These are phyloP conservation scores for Amphiprion ocellaris DNA, from an alignment of 2,113 vertebrate species.

Conservation along the genomic window DNA sequence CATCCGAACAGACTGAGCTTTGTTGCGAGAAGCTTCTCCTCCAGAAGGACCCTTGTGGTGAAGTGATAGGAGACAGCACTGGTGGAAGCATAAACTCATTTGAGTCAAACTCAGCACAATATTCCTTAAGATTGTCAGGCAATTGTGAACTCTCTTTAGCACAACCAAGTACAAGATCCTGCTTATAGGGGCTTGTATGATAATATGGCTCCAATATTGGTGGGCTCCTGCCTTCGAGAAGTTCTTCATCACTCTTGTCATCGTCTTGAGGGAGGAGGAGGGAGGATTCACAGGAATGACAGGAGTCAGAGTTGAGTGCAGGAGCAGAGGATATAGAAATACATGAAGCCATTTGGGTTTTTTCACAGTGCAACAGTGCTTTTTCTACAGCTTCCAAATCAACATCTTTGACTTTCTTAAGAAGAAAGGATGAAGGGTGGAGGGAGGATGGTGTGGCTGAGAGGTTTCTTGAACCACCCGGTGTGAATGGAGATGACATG, in stretches of 20 bases:
- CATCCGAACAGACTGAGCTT: constrained; percentile 9
- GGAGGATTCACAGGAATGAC: constrained; percentile 30
- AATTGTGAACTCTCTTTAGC: not conserved
- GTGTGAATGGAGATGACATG: constrained; percentile 16
- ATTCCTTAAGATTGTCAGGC: not conserved
- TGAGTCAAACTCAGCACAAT: not conserved
- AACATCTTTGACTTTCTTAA: not conserved
- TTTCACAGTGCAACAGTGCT: not conserved
- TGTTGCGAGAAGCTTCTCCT: not conserved
- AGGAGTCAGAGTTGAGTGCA: constrained; percentile 18
- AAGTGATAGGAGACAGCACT: constrained; percentile 62
- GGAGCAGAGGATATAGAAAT: not conserved
- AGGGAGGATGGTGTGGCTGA: not conserved
- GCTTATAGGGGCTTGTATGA: not conserved
- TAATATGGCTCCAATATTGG: constrained; percentile 20
- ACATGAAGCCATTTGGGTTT: not conserved
- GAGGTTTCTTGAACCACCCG: not conserved
- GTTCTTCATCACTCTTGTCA: not conserved
- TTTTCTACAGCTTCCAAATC: not conserved
- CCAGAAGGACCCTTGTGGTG: constrained; percentile 4
- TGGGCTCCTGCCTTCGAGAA: not conserved
- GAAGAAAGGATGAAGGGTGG: not conserved
- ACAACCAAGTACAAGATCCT: not conserved
- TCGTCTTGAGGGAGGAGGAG: constrained; percentile 18
- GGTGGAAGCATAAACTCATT: constrained; percentile 26